phyloP scores from a whole-genome alignment of 2,797 vertebrate species.

The Taenioides sp. region DNA sequence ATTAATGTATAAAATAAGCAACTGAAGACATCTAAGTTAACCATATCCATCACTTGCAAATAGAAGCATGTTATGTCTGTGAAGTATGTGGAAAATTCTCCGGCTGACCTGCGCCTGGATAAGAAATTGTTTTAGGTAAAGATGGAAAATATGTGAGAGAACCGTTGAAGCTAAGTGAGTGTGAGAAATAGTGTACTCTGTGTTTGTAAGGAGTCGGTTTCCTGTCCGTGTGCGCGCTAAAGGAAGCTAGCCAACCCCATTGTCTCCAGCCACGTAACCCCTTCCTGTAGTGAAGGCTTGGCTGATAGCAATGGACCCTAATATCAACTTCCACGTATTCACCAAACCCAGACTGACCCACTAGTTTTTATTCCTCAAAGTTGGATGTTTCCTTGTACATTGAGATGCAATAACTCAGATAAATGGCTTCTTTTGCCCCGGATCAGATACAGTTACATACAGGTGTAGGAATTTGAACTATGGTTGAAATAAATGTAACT shows the following conservation, averaged over 20 bases:
- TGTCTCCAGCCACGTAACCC: constrained; percentile 65
- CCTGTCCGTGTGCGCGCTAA: constrained; percentile 59
- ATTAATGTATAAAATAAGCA: too few species aligned
- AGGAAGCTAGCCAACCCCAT: constrained; percentile 60
- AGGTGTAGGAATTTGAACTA: neutral
- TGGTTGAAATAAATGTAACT: neutral
- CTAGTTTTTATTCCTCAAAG: constrained; percentile 48
- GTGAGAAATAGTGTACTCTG: constrained; percentile 45
- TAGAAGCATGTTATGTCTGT: neutral
- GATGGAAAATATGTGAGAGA: constrained; percentile 23
- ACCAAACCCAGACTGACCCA: constrained; percentile 60
- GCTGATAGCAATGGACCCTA: constrained; percentile 61
- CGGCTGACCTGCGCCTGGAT: neutral
- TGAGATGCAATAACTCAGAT: constrained; percentile 40
- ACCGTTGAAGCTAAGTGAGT: constrained; percentile 41
- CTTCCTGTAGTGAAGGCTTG: constrained; percentile 74
- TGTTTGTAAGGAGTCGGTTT: constrained; percentile 50
- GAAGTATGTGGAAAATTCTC: neutral
- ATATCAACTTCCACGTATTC: constrained; percentile 72
- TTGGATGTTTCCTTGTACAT: constrained; percentile 47
- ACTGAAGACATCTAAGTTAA: too few species aligned
- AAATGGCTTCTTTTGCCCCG: constrained; percentile 10
- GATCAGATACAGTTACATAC: neutral
- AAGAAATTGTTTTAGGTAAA: constrained; percentile 5
- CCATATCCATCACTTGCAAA: too few species aligned